Percentiles rank a stretch among this genome's conserved stretches.
Conservation (phyloP, 1,140 invertebrate genomes). For the Hestina assimilis region DNA sequence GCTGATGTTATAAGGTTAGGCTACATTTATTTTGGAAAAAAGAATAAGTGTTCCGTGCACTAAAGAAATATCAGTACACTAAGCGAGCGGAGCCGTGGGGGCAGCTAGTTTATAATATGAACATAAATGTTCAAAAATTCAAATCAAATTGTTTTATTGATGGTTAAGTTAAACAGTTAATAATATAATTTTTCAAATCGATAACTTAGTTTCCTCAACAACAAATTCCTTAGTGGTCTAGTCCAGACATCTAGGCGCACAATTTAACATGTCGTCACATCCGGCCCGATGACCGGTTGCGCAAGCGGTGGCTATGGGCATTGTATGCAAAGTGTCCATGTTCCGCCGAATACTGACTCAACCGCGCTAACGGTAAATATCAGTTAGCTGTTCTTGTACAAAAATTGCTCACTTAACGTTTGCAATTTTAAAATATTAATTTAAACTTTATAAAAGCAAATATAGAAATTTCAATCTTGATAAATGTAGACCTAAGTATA, state of each 20-base stretch:
- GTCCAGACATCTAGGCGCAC: slow-evolving; percentile 52
- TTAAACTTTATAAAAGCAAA: background rate
- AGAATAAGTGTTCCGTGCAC: too few relatives aligned
- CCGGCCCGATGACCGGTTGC: slow-evolving; percentile 62
- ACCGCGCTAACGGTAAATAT: slow-evolving; percentile 48
- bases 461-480: background rate
- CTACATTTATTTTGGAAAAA: too few relatives aligned
- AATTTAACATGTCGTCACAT: slow-evolving; percentile 58
- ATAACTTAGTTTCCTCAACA: background rate
- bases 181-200: background rate
- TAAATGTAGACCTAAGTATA: background rate
- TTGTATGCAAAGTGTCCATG: slow-evolving; percentile 68
- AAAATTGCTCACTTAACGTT: background rate
- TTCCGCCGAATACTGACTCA: slow-evolving; percentile 58
- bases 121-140: too few relatives aligned
- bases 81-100: too few relatives aligned
- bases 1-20: too few relatives aligned
- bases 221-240: slow-evolving; percentile 23
- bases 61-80: too few relatives aligned
- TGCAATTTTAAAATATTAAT: background rate
- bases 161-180: too few relatives aligned
- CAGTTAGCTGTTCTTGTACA: slow-evolving; percentile 13
- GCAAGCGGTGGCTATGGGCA: slow-evolving; percentile 67
- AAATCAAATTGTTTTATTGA: too few relatives aligned
- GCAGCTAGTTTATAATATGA: too few relatives aligned